A percentile compares a stretch with the other conserved stretches of the same genome.
These are phyloP conservation scores for Hesperophylax magnus DNA, from an alignment of 1,140 invertebrate species.

Conservation along the genomic window DNA sequence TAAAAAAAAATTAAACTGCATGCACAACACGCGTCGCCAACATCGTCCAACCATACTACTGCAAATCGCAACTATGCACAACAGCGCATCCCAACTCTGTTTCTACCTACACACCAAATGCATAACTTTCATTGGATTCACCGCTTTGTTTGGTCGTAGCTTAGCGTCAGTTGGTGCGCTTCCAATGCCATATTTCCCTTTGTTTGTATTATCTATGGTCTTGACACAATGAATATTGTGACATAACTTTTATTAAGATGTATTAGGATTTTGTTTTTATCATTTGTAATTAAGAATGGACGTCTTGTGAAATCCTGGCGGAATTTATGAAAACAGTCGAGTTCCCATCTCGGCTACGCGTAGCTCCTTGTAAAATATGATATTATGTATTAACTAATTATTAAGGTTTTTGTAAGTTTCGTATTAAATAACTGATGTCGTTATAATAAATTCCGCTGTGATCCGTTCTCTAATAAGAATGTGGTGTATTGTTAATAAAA, in stretches of 20 bases:
- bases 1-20: too few relatives aligned
- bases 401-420: conserved; percentile 3
- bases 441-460: conserved; percentile 29
- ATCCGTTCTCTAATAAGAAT: conserved; percentile 47
- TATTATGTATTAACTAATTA: conserved; percentile 5
- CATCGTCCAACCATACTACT: too few relatives aligned
- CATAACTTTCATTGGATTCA: too few relatives aligned
- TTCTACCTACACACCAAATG: too few relatives aligned
- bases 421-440: background rate
- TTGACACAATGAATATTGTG: background rate
- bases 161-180: too few relatives aligned
- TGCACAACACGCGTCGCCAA: too few relatives aligned
- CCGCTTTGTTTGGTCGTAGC: too few relatives aligned
- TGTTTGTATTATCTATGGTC: too few relatives aligned
- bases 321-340: conserved; percentile 14
- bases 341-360: background rate
- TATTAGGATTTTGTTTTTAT: background rate
- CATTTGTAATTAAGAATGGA: background rate
- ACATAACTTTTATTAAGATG: too few relatives aligned
- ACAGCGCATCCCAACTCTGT: too few relatives aligned
- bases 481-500: conserved; percentile 20
- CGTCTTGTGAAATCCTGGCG: background rate
- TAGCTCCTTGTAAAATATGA: conserved; percentile 7
- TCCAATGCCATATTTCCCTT: too few relatives aligned
- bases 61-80: too few relatives aligned